A percentile compares a stretch with the other conserved stretches of the same genome.
phyloP scores from a whole-genome alignment of 2,888 invertebrate genomes.

The Spodoptera exigua region DNA sequence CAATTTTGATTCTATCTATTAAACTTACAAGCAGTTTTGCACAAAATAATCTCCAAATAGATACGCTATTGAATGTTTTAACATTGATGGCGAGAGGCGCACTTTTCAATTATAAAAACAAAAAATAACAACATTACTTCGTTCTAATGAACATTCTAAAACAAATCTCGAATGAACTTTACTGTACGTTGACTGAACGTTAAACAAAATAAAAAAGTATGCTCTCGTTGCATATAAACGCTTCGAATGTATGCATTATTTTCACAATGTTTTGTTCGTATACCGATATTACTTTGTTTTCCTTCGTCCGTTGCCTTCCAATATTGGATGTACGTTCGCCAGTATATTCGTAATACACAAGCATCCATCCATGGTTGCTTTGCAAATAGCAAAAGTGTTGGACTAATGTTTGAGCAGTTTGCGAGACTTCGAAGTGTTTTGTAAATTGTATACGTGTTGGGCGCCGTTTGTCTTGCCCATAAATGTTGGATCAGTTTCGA shows the following conservation, averaged over 20 bases:
- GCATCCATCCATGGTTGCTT: conserved; percentile 2
- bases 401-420: conserved; percentile 2
- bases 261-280: conserved; percentile 36
- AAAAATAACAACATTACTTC: no score
- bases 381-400: conserved; percentile 23
- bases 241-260: conserved; percentile 15
- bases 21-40: no score
- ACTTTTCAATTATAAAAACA: no score
- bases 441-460: conserved; percentile 10
- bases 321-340: conserved; percentile 29
- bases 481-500: no score
- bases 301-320: conserved; percentile 23
- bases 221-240: not conserved
- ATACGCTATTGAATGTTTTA: no score
- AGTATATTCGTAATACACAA: conserved; percentile 24
- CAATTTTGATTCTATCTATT: no score
- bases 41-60: no score
- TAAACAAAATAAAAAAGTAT: conserved; percentile 2
- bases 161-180: not conserved
- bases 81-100: no score
- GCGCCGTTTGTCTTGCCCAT: not conserved
- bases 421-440: conserved; percentile 1
- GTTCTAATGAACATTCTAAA: no score
- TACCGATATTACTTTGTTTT: conserved; percentile 20
- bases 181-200: conserved; percentile 4